Conservation (phyloP, 2,888 invertebrate genomes). For the Aleiodes alternator region DNA sequence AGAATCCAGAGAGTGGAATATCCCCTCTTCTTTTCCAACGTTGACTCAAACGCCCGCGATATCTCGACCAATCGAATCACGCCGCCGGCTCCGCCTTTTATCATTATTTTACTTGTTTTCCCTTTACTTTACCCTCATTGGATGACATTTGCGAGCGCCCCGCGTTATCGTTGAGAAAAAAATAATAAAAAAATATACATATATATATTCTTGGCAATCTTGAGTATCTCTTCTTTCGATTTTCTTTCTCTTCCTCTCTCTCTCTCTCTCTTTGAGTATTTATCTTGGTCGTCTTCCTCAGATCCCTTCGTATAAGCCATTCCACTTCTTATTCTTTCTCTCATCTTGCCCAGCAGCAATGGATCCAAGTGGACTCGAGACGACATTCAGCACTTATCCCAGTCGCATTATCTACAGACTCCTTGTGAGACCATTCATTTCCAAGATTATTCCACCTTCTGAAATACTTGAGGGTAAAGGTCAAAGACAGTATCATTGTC, state of each 20-base stretch:
- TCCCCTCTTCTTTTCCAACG: constrained; percentile 57
- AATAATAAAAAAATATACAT: constrained; percentile 38
- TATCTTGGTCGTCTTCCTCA: constrained; percentile 31
- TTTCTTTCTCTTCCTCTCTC: background rate
- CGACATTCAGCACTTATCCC: constrained; percentile 48
- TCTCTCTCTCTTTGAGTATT: constrained; percentile 40
- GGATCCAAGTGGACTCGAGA: constrained; percentile 42
- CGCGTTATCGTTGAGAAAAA: constrained; percentile 49
- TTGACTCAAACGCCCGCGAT: constrained; percentile 74
- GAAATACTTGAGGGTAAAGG: background rate
- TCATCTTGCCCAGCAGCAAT: constrained; percentile 48
- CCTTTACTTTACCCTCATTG: constrained; percentile 75
- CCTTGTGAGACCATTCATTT: constrained; percentile 39
- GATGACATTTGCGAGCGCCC: constrained; percentile 71
- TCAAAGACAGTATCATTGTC: constrained; percentile 11
- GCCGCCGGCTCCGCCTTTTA: constrained; percentile 75
- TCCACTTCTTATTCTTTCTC: constrained; percentile 31
- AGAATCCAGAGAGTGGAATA: constrained; percentile 49
- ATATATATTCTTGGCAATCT: constrained; percentile 48
- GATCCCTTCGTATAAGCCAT: constrained; percentile 29
- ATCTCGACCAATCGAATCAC: constrained; percentile 76
- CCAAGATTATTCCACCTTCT: constrained; percentile 34
- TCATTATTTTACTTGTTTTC: constrained; percentile 76
- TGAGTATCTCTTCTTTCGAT: constrained; percentile 36
- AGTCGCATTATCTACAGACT: constrained; percentile 46